Base-by-base conservation (phyloP, 2,797 vertebrate species). In the Phaenicophaeus curvirostris region DNA sequence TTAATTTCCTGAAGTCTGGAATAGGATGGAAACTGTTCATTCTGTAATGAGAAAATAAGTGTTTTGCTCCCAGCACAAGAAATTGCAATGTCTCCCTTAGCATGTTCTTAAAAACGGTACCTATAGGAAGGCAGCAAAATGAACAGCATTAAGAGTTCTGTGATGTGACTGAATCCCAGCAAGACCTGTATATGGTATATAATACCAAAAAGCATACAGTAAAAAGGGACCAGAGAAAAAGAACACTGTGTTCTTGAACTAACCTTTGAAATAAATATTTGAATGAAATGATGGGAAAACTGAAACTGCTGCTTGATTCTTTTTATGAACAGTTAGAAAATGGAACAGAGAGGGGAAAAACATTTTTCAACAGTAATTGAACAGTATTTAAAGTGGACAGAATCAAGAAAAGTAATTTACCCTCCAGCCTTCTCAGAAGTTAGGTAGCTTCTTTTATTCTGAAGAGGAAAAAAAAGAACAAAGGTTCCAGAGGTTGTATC, bases 1-100 rank as follows among this genome's bases (percentile, higher is more conserved):
- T 94, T 97, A 82, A 95, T 83, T 95, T 97, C 73, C 78, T 94
- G 57, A 96, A 93, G 93, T 95, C 83, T 96, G 75, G 68, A 90
- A 91, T 42, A 69, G 54, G 81, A 87, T 89, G 74, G 89, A 95
- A 96, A 65, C 80, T 85, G 78, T 67, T 62, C 48, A 23, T 92
- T 97, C 80, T 77, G 37, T 83, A 96, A 96, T 88, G 91, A 94
- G 92, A 94, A 95, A 87, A 91, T 57, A 94, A 63, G 90, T 48
- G 61, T 59, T 89, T 87, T 86, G 85, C 76, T 89, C 9, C 16
- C 35, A 84, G 69, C 30, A 82, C 50, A 82, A 93, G 73, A 80
- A 55, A 75, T 37, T 21, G 46, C 51, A 83, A 42, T 14, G 41
- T 66, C 84, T 72, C 65, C 55, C 59, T 84, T 58, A 85, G 55